Evolutionary conservation across 2,797 vertebrate species (phyloP), one percentile per base, ranked within the genome.

Genomic region (Otolemur crassicaudatus): DNA sequence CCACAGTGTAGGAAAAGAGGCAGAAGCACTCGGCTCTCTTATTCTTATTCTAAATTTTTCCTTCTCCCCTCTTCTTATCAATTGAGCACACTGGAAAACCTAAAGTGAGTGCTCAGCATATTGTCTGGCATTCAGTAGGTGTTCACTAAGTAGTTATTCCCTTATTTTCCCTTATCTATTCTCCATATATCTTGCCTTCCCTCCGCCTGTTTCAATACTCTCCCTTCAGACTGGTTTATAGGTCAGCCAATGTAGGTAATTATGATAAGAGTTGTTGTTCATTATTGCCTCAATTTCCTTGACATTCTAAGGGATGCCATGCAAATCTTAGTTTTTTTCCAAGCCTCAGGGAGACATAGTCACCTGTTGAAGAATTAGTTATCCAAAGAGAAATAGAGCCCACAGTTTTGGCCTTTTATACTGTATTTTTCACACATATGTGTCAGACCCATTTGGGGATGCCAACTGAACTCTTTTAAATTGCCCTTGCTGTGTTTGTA

Each of bases 291-390:
- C 63, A 94, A 82, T 95, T 91, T 90, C 87, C 90, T 93, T 94
- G 82, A 86, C 53, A 43, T 91, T 96, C 63, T 82, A 93, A 94
- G 82, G 85, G 37, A 20, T 83, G 53, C 56, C 63, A 19, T 87
- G 49, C 29, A 90, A 96, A 95, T 94, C 0, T 31, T 82, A 91
- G 31, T 76, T 94, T 97, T 95, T 90, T 90, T 90, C 95, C 65
- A 96, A 96, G 95, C 94, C 88, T 97, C 81, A 76, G 73, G 90
- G 91, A 97, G 91, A 97, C 43, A 96, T 95, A 98, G 85, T 77
- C 60, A 84, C 76, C 65, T 96, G 96, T 58, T 96, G 81, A 81
- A 86, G 97, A 91, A 53, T 89, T 85, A 91, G 58, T 89, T 85
- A 91, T 95, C 49, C 77, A 97, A 97, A 97, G 72, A 82, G 93